Base-by-base conservation (phyloP, 2,113 vertebrate genomes). In the Cyrtonyx montezumae region DNA sequence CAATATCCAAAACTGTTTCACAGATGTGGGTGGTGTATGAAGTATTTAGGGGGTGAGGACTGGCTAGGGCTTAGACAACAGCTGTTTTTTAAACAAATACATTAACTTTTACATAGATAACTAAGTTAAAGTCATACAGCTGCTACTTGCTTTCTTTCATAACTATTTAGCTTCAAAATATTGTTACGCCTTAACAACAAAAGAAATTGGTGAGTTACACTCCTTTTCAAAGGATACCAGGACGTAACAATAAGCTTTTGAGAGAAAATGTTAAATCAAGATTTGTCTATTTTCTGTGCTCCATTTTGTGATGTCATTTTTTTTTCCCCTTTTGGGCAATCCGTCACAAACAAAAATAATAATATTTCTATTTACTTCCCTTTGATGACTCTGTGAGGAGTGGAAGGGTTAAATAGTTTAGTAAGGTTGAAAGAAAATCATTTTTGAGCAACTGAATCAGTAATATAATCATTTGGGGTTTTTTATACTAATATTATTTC, bases 31-130 rank as follows among this genome's bases (percentile, higher is more conserved):
- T 63, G 8, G 53, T 37, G 59, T 11, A 6, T 4, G 12, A 86
- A 11, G 7, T 59, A 32, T 59, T 84, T 71, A 53, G 61, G 55
- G 56, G 32, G 56, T 9, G 1, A 88, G 17, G 22, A 71, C 23
- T 83, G 77, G 76, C 71, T 84, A 37, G 14, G 80, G 84, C 34
- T 88, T 71, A 92, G 92, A 90, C 10, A 90, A 8, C 21, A 81
- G 23, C 18, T 78, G 15, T 42, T 59, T 79, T 63, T 69, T 12
- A 25, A 63, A 78, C 23, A 48, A 55, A 26, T 59, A 46, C 28
- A 46, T 67, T 88, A 90, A 49, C 26, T 74, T 84, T 90, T 71
- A 30, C 28, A 40, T 40, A 59, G 30, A 56, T 32, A 11, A 65
- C 11, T 61, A 88, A 81, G 15, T 66, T 14, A 80, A 55, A 76